These are phyloP conservation scores for Melanogrammus aeglefinus DNA, from an alignment of 2,797 vertebrate genomes.

Conservation along the genomic window DNA sequence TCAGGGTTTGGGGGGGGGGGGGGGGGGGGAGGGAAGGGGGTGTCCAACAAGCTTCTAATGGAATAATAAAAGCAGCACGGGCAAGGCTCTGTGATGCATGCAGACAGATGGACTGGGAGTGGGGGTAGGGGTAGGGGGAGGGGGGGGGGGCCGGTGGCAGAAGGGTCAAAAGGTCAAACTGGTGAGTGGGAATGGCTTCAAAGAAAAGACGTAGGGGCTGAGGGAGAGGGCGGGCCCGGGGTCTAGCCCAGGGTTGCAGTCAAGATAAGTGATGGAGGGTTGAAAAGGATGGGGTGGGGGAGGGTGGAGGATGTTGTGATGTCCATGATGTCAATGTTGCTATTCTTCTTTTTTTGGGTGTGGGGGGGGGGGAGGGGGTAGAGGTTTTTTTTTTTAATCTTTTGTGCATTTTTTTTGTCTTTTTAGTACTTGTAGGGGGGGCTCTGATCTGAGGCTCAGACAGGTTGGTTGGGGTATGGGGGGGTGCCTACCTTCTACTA, in stretches of 20 bases:
- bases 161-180: slow-evolving; percentile 38
- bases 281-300: slow-evolving; percentile 52
- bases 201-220: slow-evolving; percentile 32
- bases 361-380: background rate
- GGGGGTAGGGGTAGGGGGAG: background rate
- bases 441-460: slow-evolving; percentile 73
- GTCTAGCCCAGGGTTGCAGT: slow-evolving; percentile 81
- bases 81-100: slow-evolving; percentile 81
- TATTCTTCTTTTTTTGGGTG: slow-evolving; percentile 37
- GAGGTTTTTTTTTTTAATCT: slow-evolving; percentile 34
- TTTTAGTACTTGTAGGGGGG: slow-evolving; percentile 75
- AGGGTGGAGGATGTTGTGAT: slow-evolving; percentile 56
- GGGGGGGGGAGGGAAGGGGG: slow-evolving; percentile 42
- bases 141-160: background rate
- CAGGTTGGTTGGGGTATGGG: slow-evolving; percentile 54
- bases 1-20: slow-evolving; percentile 35
- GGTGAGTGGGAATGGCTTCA: slow-evolving; percentile 34
- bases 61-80: slow-evolving; percentile 72
- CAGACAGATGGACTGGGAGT: slow-evolving; percentile 59
- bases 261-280: slow-evolving; percentile 64
- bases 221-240: slow-evolving; percentile 37
- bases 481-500: slow-evolving; percentile 78
- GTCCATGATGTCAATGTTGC: slow-evolving; percentile 56
- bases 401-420: slow-evolving; percentile 56
- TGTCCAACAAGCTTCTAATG: slow-evolving; percentile 75